These are phyloP conservation scores for Phaetusa simplex DNA, from an alignment of 2,113 vertebrate species.

Conservation along the genomic window DNA sequence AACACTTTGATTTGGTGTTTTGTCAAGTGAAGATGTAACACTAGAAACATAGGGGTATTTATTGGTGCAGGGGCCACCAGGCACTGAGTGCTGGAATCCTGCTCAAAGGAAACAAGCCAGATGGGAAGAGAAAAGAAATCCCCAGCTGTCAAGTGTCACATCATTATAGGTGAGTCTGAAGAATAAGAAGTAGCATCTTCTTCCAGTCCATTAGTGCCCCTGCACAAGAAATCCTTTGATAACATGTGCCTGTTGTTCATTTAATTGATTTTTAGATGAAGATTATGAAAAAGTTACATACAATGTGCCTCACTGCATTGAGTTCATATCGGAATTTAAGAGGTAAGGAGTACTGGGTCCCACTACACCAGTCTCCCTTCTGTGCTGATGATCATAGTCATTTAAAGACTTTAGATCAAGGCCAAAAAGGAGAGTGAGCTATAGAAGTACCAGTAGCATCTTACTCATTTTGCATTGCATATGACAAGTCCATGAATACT, in stretches of 20 bases:
- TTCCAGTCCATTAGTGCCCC: background rate
- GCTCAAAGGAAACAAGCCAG: background rate
- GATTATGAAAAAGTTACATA: background rate
- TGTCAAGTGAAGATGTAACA: constrained; percentile 19
- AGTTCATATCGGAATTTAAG: background rate
- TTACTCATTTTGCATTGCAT: background rate
- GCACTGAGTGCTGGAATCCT: background rate
- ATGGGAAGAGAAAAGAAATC: background rate
- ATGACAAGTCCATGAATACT: background rate
- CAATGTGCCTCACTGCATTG: background rate
- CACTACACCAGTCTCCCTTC: background rate
- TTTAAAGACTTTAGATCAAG: background rate
- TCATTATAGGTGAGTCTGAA: background rate
- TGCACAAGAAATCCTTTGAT: background rate
- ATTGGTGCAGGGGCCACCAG: background rate
- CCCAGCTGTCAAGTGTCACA: background rate
- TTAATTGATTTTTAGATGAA: background rate
- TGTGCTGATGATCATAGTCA: background rate
- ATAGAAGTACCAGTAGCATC: background rate
- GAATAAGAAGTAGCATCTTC: background rate
- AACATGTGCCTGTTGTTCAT: background rate
- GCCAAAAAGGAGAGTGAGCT: background rate
- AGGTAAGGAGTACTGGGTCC: background rate
- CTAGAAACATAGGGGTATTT: background rate
- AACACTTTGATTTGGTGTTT: background rate